These are phyloP conservation scores for Eupeodes latifasciatus DNA, from an alignment of 2,888 invertebrate genomes.

Conservation along the genomic window DNA sequence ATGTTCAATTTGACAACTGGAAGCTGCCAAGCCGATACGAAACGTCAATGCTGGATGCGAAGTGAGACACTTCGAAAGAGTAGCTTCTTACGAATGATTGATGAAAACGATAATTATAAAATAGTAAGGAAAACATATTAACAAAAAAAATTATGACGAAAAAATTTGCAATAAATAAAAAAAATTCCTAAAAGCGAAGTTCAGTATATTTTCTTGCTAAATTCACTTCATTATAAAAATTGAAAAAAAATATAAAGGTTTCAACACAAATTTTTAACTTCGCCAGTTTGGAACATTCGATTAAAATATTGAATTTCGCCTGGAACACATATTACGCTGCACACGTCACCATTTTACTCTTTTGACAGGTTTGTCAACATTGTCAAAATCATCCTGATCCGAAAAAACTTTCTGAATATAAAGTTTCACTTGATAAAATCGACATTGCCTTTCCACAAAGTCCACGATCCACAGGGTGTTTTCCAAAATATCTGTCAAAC, in stretches of 20 bases:
- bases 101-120: slow-evolving; percentile 57
- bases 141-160: not conserved
- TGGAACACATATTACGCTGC: slow-evolving; percentile 15
- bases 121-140: slow-evolving; percentile 36
- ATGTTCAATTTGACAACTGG: slow-evolving; percentile 75
- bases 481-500: not conserved
- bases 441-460: not conserved
- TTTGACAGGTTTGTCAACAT: slow-evolving; percentile 66
- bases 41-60: slow-evolving; percentile 63
- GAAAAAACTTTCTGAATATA: not conserved
- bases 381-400: slow-evolving; percentile 72
- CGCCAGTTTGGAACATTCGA: not conserved
- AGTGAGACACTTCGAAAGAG: slow-evolving; percentile 65
- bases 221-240: not conserved
- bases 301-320: slow-evolving; percentile 74
- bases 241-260: not conserved
- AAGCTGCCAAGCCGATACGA: slow-evolving; percentile 77
- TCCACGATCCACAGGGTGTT: slow-evolving; percentile 32
- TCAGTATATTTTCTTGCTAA: slow-evolving; percentile 65
- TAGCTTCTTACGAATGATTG: slow-evolving; percentile 63
- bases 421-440: not conserved
- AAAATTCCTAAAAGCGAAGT: slow-evolving; percentile 73
- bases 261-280: not conserved
- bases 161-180: slow-evolving; percentile 47
- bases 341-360: slow-evolving; percentile 28